These are phyloP conservation scores for Chascanopsetta lugubris DNA, from an alignment of 2,113 vertebrate species.

Conservation along the genomic window DNA sequence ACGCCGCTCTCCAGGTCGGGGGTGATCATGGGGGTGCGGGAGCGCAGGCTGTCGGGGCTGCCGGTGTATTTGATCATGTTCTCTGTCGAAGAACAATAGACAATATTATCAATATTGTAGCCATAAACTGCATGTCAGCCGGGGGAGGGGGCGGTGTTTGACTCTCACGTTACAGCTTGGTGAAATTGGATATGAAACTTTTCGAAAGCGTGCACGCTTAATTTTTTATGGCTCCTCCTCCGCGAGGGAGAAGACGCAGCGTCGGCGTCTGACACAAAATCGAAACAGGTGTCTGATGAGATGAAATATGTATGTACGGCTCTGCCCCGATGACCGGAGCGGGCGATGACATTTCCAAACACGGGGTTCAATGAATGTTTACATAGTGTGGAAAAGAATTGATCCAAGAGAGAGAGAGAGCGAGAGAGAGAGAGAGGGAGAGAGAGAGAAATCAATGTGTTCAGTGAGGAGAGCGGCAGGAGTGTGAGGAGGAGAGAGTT, in stretches of 20 bases:
- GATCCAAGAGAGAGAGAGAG: slow-evolving; percentile 61
- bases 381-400: slow-evolving; percentile 78
- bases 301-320: slow-evolving; percentile 82
- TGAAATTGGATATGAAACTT: slow-evolving; percentile 77
- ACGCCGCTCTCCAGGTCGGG: slow-evolving; percentile 96
- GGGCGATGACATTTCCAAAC: slow-evolving; percentile 80
- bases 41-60: slow-evolving; percentile 96
- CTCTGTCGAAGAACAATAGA: slow-evolving; percentile 81
- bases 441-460: slow-evolving; percentile 76
- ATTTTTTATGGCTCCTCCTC: slow-evolving; percentile 73
- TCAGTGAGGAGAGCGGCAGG: slow-evolving; percentile 48
- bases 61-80: slow-evolving; percentile 99
- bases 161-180: slow-evolving; percentile 44
- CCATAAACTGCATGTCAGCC: slow-evolving; percentile 25
- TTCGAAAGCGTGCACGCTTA: slow-evolving; percentile 65
- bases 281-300: slow-evolving; percentile 75
- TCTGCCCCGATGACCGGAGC: slow-evolving; percentile 64
- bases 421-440: slow-evolving; percentile 60
- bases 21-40: slow-evolving; percentile 97
- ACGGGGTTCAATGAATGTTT: slow-evolving; percentile 80
- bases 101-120: too few relatives aligned
- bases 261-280: slow-evolving; percentile 69
- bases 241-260: slow-evolving; percentile 37
- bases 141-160: slow-evolving; percentile 9
- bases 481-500: slow-evolving; percentile 13